Evolutionary conservation across 1,140 invertebrate species (phyloP), one percentile per base, ranked within the genome.

Genomic region (Euwallacea fornicatus): DNA sequence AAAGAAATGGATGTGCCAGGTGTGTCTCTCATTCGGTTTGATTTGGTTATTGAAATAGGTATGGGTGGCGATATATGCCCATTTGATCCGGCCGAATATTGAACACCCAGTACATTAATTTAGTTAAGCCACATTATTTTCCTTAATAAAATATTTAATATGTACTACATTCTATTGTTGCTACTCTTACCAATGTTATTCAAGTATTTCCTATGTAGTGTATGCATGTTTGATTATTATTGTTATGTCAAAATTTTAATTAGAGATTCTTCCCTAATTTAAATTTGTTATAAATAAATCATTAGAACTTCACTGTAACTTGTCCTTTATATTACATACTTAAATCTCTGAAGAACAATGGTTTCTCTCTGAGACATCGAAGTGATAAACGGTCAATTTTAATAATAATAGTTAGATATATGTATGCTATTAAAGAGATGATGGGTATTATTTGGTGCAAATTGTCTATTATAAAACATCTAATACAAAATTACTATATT

Each of bases 401-500:
- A 33, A 33, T 33, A 33, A 33, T 33, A 33, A 33, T 33, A 2
- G 21, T 1, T 33, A 33, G 21, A 4, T 33, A 33, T 33, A 33
- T 33, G 21, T 33, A 33, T 4, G 21, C 21, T 33, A 33, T 33
- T 33, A 33, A 33, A 4, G 21, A 4, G 21, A 4, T 33, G 21
- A 33, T 33, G 21, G 21, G 21, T 33, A 53, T 43, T 71, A 65
- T 69, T 76, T 76, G 75, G 75, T 76, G 75, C 75, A 69, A 72
- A 71, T 61, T 21, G 67, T 43, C 73, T 76, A 76, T 63, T 73
- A 75, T 75, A 73, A 76, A 76, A 75, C 47, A 63, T 56, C 69
- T 75, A 75, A 61, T 75, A 76, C 58, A 76, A 76, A 76, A 74
- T 76, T 74, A 75, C 75, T 76, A 76, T 73, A 65, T 73, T 64